Base-by-base conservation (phyloP, 2,888 invertebrate genomes). In the Pachymerium ferrugineum region DNA sequence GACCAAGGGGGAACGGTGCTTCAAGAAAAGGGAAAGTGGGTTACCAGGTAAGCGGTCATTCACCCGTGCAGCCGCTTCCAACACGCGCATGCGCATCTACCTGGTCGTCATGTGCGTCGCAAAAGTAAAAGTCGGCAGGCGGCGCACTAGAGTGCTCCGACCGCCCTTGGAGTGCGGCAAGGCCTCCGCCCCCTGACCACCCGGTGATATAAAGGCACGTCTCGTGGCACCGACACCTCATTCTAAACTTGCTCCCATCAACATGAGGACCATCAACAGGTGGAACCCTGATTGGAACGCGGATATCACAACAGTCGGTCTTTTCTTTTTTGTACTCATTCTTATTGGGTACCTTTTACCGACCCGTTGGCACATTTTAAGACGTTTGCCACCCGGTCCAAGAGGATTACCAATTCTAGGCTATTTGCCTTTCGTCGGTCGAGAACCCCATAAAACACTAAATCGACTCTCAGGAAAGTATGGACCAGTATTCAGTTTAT, bases 381-480 rank as follows among this genome's bases (percentile, higher is more conserved):
- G 54, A 14, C 54, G 31, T 6, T 28, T 76, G 30, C 76, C 76
- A 19, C 76, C 76, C 1, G 76, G 76, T 0, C 76, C 76, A 3
- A 28, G 22, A n/a, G 73, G 33, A 19, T n/a, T 76, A 14, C 76
- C 76, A 0, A 22, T 76, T 25, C 75, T 94, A 3, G 94, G 94
- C 0, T 93, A 90, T 80, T 83, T 94, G 75, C 89, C 90, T 0
- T 90, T 88, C 82, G 80, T 95, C 47, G 86, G 91, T 0, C 81
- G 83, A 47, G 85, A 87, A n/a, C 93, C 94, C 0, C 89, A 94
- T 79, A 81, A 87, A 73, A 89, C 90, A 0, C 83, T 95, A 30
- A 87, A 89, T 1, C 80, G 86, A 16, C 81, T 94, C 76, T 84
- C 89, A 0, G 84, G 86, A 74, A 86, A 86, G 77, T 93, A 90